A percentile compares a stretch with the other conserved stretches of the same genome.
These are phyloP conservation scores for Acrocyrtus sp. DNA, from an alignment of 2,888 invertebrate genomes.

Conservation along the genomic window DNA sequence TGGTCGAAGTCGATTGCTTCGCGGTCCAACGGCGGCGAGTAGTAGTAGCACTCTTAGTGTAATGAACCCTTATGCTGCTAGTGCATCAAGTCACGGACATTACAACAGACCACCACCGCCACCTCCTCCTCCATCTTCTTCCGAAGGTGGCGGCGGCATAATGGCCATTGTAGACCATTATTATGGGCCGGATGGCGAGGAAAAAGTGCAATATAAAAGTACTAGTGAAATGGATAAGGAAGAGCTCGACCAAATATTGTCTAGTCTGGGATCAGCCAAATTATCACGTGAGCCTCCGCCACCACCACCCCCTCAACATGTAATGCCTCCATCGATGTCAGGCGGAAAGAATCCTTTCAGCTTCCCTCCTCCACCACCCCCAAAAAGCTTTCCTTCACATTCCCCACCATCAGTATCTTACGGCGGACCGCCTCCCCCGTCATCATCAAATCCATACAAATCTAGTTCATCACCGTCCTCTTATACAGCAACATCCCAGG, in stretches of 20 bases:
- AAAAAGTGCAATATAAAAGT: slow-evolving; percentile 28
- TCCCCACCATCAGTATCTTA: no score
- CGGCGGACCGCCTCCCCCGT: not conserved
- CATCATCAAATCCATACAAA: slow-evolving; percentile 25
- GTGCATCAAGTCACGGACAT: slow-evolving; percentile 1
- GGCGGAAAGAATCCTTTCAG: not conserved
- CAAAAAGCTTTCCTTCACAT: not conserved
- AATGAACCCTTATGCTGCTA: slow-evolving; percentile 16
- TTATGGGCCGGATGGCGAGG: slow-evolving; percentile 38
- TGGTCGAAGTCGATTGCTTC: slow-evolving; percentile 20
- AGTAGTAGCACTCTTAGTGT: slow-evolving; percentile 22
- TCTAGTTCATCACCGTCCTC: slow-evolving; percentile 14
- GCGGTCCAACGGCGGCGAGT: slow-evolving; percentile 25
- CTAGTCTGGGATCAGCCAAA: slow-evolving; percentile 9
- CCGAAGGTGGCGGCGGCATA: not conserved
- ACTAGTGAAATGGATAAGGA: slow-evolving; percentile 26
- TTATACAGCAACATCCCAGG: not conserved
- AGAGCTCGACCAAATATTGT: slow-evolving; percentile 21
- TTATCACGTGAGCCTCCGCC: not conserved
- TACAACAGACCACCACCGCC: no score
- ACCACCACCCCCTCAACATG: not conserved
- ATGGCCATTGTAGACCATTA: slow-evolving; percentile 43
- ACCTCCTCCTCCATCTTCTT: not conserved
- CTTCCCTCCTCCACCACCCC: not conserved
- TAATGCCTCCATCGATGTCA: no score